Percentiles rank a stretch among this genome's conserved stretches.
These are phyloP conservation scores for Lemur catta DNA, from an alignment of 2,797 vertebrate genomes.

Conservation along the genomic window DNA sequence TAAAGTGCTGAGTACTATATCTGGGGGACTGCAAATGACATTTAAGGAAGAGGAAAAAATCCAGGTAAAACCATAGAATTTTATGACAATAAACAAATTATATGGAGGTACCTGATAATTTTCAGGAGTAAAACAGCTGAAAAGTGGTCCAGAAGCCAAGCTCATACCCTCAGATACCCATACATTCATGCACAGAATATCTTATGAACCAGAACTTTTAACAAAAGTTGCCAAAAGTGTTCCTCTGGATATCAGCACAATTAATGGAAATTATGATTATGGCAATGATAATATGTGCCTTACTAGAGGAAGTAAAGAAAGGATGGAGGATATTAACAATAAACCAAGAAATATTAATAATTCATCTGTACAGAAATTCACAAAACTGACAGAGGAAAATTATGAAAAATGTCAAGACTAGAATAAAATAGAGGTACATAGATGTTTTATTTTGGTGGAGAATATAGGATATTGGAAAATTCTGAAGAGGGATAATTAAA, in stretches of 20 bases:
- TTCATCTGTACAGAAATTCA: neutral
- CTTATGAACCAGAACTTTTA: neutral
- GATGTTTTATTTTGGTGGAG: neutral
- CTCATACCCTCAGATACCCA: neutral
- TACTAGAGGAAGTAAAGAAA: neutral
- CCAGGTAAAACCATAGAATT: neutral
- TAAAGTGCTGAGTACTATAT: neutral
- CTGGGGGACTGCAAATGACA: neutral
- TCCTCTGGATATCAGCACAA: neutral
- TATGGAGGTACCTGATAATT: neutral
- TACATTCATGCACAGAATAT: neutral
- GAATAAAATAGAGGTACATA: neutral
- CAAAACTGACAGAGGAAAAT: neutral
- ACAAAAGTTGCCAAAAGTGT: neutral
- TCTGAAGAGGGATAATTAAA: neutral
- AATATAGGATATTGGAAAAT: neutral
- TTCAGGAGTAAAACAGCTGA: neutral
- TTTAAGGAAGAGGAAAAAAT: neutral
- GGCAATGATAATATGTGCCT: neutral
- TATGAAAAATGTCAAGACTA: neutral
- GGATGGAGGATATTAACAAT: neutral
- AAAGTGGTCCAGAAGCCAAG: neutral
- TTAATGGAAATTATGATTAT: neutral
- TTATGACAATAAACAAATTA: neutral
- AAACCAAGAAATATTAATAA: neutral